These are phyloP conservation scores for Todiramphus chloris DNA, from an alignment of 2,113 vertebrate genomes.

Conservation along the genomic window DNA sequence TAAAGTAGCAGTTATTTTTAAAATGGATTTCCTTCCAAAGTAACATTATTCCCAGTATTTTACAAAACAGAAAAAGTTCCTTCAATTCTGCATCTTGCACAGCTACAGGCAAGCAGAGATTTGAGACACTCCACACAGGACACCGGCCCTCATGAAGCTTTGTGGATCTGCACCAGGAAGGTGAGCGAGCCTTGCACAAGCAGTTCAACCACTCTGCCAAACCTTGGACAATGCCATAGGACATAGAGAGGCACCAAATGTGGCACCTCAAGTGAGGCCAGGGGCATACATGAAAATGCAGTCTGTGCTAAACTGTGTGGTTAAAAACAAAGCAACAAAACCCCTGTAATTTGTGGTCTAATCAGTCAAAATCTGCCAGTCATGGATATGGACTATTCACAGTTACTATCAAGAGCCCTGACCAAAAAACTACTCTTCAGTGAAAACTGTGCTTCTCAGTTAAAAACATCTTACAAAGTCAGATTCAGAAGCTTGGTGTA, in stretches of 20 bases:
- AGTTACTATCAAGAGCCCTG: background rate
- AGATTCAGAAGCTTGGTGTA: background rate
- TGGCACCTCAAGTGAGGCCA: accelerated
- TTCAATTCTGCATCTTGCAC: background rate
- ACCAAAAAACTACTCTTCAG: background rate
- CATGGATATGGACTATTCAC: background rate
- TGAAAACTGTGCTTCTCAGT: background rate
- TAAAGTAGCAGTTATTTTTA: background rate
- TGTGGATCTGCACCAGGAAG: accelerated
- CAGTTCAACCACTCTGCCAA: background rate
- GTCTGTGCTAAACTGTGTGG: accelerated
- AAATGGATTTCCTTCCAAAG: background rate
- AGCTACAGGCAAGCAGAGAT: background rate
- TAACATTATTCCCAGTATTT: background rate
- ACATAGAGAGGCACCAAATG: background rate
- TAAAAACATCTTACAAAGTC: background rate
- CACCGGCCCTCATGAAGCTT: accelerated
- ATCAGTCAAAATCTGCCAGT: background rate
- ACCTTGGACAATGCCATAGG: background rate
- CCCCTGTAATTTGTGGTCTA: background rate
- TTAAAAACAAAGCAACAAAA: background rate
- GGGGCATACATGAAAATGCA: background rate
- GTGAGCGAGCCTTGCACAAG: accelerated
- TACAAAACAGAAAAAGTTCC: background rate
- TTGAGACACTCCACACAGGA: background rate